Conservation (phyloP, 2,113 vertebrate genomes). For the Uria aalge region DNA sequence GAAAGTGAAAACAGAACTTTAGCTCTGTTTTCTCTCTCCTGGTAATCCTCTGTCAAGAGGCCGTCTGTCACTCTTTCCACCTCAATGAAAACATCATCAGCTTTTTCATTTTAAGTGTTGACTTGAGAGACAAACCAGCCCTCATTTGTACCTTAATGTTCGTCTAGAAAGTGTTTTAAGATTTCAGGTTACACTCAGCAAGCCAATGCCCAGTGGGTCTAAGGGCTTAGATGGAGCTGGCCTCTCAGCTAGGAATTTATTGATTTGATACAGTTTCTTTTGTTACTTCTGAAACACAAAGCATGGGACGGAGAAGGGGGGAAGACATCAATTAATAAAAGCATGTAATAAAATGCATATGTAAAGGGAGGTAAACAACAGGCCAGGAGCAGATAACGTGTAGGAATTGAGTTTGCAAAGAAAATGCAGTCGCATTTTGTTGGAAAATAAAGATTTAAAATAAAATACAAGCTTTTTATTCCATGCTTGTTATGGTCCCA, state of each 20-base stretch:
- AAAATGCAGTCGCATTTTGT: not conserved
- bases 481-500: not conserved
- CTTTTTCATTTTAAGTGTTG: constrained; percentile 70
- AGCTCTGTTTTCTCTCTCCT: constrained; percentile 62
- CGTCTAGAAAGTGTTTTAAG: constrained; percentile 64
- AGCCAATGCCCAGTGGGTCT: constrained; percentile 56
- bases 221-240: constrained; percentile 42
- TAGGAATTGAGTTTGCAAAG: not conserved
- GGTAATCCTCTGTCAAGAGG: constrained; percentile 71
- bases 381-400: not conserved
- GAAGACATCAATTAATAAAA: constrained; percentile 61
- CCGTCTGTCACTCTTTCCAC: constrained; percentile 65
- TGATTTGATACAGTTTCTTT: constrained; percentile 75
- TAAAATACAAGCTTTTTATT: not conserved
- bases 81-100: constrained; percentile 68
- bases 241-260: constrained; percentile 62
- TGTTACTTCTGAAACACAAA: constrained; percentile 66
- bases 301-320: not conserved
- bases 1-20: constrained; percentile 76
- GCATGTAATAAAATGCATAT: constrained; percentile 67
- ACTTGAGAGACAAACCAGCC: constrained; percentile 70
- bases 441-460: not conserved
- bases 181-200: constrained; percentile 69
- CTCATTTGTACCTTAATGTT: constrained; percentile 57
- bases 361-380: constrained; percentile 36